Evolutionary conservation across 2,888 invertebrate genomes (phyloP), one percentile per base, ranked within the genome.

Genomic region (Hirtodrosophila alboralis): DNA sequence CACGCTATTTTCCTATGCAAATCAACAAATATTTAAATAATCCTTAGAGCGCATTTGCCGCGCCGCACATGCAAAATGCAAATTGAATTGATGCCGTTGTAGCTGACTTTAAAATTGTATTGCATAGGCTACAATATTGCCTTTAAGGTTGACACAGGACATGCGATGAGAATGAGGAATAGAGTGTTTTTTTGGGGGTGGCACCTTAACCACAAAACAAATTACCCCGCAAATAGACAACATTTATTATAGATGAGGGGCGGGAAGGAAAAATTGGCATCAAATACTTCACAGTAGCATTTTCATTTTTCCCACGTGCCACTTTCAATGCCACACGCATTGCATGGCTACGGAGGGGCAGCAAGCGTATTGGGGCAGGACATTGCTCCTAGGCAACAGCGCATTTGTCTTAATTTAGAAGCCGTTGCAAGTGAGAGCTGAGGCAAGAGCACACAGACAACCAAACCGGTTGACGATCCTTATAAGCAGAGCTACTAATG

Each of bases 321-420:
- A 45, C 23, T 44, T 54, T 52, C 45, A 40, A 57, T 44, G 38
- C 30, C 27, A 21, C 51, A 28, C 40, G 23, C 52, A 21, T 28
- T 37, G 34, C 34, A 30, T 2, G 18, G n/a, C n/a, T n/a, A n/a
- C n/a, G n/a, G n/a, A n/a, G n/a, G n/a, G n/a, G n/a, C n/a, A n/a
- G n/a, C n/a, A n/a, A n/a, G n/a, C n/a, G n/a, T n/a, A n/a, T n/a
- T 10, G 13, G 4, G 47, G 12, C 3, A 3, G 3, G 40, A 13
- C n/a, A 26, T 6, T 34, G 51, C 23, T 56, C 1, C 53, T 37
- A 51, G 45, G 41, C 34, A 57, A 43, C 12, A 34, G 34, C 57
- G 51, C 68, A 79, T 79, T 79, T 79, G 72, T 79, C 85, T 79
- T 79, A 79, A 79, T 84, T 84, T 79, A 60, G 83, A 41, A 40